phyloP scores from a whole-genome alignment of 2,888 invertebrate genomes.

The Epinotia ramella region DNA sequence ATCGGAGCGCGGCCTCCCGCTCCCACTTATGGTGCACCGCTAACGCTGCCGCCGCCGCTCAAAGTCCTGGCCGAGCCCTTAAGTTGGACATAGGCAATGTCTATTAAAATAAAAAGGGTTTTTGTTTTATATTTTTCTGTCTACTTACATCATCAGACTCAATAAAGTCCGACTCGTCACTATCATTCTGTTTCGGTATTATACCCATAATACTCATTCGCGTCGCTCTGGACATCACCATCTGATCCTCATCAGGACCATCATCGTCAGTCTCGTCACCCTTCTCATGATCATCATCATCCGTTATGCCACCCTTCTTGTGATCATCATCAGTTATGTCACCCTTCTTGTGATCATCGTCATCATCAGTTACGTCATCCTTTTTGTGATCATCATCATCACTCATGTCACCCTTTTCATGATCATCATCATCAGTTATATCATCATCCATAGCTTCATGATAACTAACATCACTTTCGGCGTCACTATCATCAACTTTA shows the following conservation, averaged over 20 bases:
- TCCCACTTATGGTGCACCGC: too few species aligned
- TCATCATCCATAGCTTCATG: conserved; percentile 25
- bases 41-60: too few species aligned
- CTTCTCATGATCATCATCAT: not conserved
- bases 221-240: conserved; percentile 79
- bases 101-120: too few species aligned
- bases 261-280: conserved; percentile 50
- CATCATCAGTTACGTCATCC: conserved; percentile 7
- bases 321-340: conserved; percentile 12
- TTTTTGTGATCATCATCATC: not conserved
- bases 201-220: conserved; percentile 82
- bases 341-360: conserved; percentile 7
- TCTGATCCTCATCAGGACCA: conserved; percentile 72
- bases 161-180: conserved; percentile 79
- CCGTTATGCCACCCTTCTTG: too few species aligned
- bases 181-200: conserved; percentile 69
- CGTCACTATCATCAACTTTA: conserved; percentile 1
- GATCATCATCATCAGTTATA: conserved; percentile 24
- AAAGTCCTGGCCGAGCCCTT: too few species aligned
- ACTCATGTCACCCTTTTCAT: conserved; percentile 1
- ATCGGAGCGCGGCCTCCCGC: too few species aligned
- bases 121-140: not conserved
- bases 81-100: too few species aligned
- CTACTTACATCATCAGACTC: conserved; percentile 76
- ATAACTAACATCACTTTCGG: not conserved